These are phyloP conservation scores for Catharus bicknelli DNA, from an alignment of 2,113 vertebrate genomes.

Conservation along the genomic window DNA sequence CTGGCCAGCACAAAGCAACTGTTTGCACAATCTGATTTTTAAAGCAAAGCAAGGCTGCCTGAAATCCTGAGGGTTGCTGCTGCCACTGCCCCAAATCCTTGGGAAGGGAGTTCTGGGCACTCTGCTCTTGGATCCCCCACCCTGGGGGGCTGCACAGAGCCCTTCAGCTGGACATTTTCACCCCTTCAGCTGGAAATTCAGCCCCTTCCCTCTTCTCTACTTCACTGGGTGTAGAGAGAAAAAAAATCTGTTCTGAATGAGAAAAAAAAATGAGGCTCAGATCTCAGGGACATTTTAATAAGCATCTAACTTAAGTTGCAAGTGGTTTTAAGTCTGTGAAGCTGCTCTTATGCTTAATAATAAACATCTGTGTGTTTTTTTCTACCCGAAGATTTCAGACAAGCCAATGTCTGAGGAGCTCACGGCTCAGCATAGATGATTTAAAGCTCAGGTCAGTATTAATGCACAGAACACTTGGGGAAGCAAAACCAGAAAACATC, in stretches of 20 bases:
- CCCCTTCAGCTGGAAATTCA: neutral
- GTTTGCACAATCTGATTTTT: neutral
- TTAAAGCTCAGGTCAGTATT: slow-evolving; percentile 37
- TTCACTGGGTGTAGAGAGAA: fast-evolving
- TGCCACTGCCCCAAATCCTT: fast-evolving
- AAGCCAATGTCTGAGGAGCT: slow-evolving; percentile 12
- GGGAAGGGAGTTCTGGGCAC: neutral
- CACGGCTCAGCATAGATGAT: neutral
- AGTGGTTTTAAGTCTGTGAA: slow-evolving; percentile 2
- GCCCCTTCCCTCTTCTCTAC: neutral
- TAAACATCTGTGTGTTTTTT: slow-evolving; percentile 36
- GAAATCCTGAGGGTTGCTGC: neutral
- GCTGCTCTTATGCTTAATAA: slow-evolving; percentile 38
- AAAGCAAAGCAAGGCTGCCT: neutral
- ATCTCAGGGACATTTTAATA: neutral
- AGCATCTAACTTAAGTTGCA: neutral
- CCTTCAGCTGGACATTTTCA: neutral
- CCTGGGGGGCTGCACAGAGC: neutral
- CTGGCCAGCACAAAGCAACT: neutral
- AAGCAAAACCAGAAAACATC: slow-evolving; percentile 28
- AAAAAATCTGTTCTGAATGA: neutral
- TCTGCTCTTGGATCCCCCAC: neutral
- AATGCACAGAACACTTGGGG: neutral
- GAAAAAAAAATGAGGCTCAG: neutral
- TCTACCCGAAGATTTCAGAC: neutral